Base-by-base conservation (phyloP, 2,113 vertebrate species). In the Grallaria varia region DNA sequence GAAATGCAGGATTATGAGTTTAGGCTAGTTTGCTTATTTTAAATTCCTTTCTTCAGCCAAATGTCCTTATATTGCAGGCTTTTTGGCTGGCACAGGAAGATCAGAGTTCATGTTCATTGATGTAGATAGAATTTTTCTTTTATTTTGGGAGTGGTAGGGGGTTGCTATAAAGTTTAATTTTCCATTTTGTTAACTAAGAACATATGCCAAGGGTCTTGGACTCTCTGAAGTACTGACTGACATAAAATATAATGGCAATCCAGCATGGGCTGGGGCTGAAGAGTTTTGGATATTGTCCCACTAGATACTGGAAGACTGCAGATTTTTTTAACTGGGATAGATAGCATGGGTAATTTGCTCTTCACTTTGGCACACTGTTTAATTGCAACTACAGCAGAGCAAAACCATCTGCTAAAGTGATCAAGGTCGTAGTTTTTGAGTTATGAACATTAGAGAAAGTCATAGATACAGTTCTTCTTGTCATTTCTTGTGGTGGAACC, bases 121-220 rank as follows among this genome's bases (percentile, higher is more conserved):
- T 94, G 93, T 92, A 93, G 82, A 96, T 89, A 95, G 95, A 90
- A 86, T 92, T 96, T 95, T 96, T 96, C 90, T 96, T 96, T 97
- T 96, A 96, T 95, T 97, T 95, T 96, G 90, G 93, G 95, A 95
- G 93, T 96, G 93, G 90, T 77, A 66, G 96, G 96, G 93, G 96
- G 96, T 96, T 96, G 93, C 96, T 96, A 49, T 86, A 82, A 96
- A 97, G 96, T 96, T 96, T 96, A 97, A 96, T 94, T 96, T 97
- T 96, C 96, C 95, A 96, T 97, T 97, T 95, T 97, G 95, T 95
- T 97, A 96, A 96, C 96, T 93, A 94, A 96, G 96, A 96, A 96
- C 96, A 96, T 97, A 97, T 97, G 96, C 95, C 92, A 93, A 96
- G 95, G 92, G 92, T 96, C 95, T 95, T 92, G 86, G 93, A 58